Conservation (phyloP, 2,888 invertebrate genomes). For the Harpagoxenus sublaevis region DNA sequence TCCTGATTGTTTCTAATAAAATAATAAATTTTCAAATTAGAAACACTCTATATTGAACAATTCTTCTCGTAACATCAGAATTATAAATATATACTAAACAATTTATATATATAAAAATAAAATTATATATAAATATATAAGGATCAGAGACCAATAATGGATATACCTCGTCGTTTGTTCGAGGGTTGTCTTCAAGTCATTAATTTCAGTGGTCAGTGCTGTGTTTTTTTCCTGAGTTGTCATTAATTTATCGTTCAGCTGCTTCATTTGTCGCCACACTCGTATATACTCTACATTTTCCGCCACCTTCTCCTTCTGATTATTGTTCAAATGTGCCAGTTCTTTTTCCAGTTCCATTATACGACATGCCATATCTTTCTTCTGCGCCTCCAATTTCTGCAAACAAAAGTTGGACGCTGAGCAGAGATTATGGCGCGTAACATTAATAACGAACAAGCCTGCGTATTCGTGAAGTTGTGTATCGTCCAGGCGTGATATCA, state of each 20-base stretch:
- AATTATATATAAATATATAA: background rate
- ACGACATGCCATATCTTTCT: slow-evolving; percentile 76
- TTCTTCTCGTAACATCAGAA: background rate
- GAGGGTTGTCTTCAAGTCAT: slow-evolving; percentile 77
- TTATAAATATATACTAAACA: background rate
- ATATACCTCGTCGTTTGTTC: slow-evolving; percentile 79
- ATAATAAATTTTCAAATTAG: slow-evolving; percentile 14
- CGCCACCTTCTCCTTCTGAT: slow-evolving; percentile 80
- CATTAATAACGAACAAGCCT: slow-evolving; percentile 6
- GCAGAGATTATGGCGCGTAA: slow-evolving; percentile 17
- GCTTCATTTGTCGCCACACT: slow-evolving; percentile 83
- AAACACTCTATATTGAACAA: background rate
- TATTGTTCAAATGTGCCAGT: slow-evolving; percentile 73
- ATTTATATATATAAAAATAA: background rate
- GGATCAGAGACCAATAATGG: background rate
- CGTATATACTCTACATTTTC: slow-evolving; percentile 85
- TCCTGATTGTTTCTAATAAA: slow-evolving; percentile 77
- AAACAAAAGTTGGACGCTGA: slow-evolving; percentile 7
- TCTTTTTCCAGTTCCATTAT: slow-evolving; percentile 80
- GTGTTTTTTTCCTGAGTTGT: slow-evolving; percentile 76
- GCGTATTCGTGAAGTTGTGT: background rate
- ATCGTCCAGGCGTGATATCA: background rate
- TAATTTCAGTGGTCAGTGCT: slow-evolving; percentile 77
- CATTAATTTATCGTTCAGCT: slow-evolving; percentile 80
- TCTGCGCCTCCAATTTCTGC: slow-evolving; percentile 80